Conservation (phyloP, 2,888 invertebrate genomes). For the Epsilonema sp. region DNA sequence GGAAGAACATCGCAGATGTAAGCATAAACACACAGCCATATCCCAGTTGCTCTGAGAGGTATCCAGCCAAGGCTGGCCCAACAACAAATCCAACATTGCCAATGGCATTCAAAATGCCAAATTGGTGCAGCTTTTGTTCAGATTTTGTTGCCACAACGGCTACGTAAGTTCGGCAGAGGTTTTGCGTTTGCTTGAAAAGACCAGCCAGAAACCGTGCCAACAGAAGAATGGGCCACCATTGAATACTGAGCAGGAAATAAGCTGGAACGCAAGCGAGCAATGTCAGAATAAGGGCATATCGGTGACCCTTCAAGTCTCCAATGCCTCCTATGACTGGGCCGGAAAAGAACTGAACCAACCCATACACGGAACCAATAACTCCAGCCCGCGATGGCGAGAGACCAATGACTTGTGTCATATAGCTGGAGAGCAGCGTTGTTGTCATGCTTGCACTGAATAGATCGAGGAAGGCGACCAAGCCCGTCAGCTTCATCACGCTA, state of each 20-base stretch:
- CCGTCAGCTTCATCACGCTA: not conserved
- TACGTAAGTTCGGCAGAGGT: constrained; percentile 7
- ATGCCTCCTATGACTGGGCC: not conserved
- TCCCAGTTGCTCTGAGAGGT: constrained; percentile 2
- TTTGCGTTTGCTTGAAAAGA: constrained; percentile 12
- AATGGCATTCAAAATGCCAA: constrained; percentile 9
- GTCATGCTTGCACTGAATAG: not conserved
- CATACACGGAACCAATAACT: not conserved
- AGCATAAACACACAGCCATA: constrained; percentile 2
- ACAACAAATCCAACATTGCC: constrained; percentile 9
- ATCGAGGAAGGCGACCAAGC: not conserved
- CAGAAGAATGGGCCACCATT: constrained; percentile 1
- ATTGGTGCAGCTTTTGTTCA: constrained; percentile 1
- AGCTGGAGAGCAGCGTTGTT: not conserved
- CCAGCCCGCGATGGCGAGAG: not conserved
- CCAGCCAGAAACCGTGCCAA: constrained; percentile 8
- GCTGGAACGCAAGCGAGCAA: not conserved
- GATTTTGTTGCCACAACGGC: not conserved
- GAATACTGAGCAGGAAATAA: not conserved
- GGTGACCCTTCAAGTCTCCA: not conserved
- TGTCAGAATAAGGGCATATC: not conserved
- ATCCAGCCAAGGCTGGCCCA: constrained; percentile 7
- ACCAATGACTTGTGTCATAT: not conserved
- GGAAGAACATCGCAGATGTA: not conserved
- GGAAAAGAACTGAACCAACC: not conserved